Percentiles rank a stretch among this genome's conserved stretches.
These are phyloP conservation scores for Melieria omissa DNA, from an alignment of 2,888 invertebrate genomes.

Conservation along the genomic window DNA sequence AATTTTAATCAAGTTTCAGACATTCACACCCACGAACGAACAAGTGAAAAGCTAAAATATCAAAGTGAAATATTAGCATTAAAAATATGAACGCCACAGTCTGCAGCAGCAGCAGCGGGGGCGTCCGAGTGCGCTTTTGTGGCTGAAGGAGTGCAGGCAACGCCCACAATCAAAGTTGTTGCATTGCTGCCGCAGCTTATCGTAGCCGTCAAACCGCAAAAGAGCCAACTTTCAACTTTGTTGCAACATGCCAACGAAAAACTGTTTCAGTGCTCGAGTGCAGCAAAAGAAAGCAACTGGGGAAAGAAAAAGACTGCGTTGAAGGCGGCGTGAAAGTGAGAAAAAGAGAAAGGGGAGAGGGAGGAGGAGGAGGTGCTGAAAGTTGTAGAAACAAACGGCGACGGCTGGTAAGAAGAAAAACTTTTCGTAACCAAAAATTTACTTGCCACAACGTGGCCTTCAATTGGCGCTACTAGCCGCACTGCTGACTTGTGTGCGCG, in stretches of 20 bases:
- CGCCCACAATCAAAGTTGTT: not conserved
- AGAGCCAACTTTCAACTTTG: conserved; percentile 25
- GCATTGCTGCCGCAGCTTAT: conserved; percentile 12
- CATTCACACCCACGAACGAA: not conserved
- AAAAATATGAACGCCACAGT: too few relatives aligned
- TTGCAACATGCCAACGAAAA: not conserved
- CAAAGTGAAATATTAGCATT: too few relatives aligned
- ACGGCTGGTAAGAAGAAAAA: not conserved
- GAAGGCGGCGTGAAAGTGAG: not conserved
- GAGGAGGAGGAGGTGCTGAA: not conserved
- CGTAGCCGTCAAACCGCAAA: conserved; percentile 23
- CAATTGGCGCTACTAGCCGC: too few relatives aligned
- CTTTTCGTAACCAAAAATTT: conserved; percentile 15
- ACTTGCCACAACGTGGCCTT: conserved; percentile 3
- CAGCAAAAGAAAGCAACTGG: not conserved
- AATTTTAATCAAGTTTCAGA: not conserved
- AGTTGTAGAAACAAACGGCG: not conserved
- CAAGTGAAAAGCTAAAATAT: not conserved
- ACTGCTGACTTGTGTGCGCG: too few relatives aligned
- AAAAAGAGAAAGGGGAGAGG: not conserved
- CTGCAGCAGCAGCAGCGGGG: not conserved
- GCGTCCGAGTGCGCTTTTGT: not conserved
- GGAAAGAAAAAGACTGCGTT: not conserved
- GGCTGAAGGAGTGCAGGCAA: not conserved
- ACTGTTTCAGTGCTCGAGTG: not conserved